Conservation (phyloP, 2,888 invertebrate species). For the Mythimna ferrago region DNA sequence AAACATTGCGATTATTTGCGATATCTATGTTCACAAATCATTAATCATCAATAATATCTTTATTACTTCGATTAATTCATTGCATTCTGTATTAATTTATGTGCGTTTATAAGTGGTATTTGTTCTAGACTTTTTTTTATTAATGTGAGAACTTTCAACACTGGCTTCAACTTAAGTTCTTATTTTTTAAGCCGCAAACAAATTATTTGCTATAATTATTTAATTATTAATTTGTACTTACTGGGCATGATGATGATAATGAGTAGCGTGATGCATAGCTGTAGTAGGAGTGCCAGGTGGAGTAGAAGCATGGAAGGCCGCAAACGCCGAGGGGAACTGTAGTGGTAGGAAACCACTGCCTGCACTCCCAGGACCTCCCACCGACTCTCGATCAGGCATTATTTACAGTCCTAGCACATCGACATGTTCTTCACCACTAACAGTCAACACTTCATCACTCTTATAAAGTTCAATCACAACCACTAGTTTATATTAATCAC, state of each 20-base stretch:
- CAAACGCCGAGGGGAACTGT: constrained; percentile 91
- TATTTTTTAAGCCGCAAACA: neutral
- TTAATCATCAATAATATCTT: constrained; percentile 43
- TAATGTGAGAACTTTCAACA: constrained; percentile 13
- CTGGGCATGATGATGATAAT: constrained; percentile 89
- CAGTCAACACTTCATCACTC: constrained; percentile 67
- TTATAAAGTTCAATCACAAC: constrained; percentile 62
- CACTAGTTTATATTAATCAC: constrained; percentile 52
- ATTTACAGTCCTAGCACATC: constrained; percentile 80
- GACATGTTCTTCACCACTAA: constrained; percentile 70
- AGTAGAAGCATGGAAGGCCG: constrained; percentile 92
- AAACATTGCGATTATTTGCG: constrained; percentile 20
- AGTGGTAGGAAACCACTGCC: constrained; percentile 91
- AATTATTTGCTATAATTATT: neutral
- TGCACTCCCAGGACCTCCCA: constrained; percentile 90
- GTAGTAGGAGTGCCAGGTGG: constrained; percentile 90
- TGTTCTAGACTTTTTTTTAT: constrained; percentile 19
- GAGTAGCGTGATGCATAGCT: constrained; percentile 91
- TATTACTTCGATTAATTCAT: constrained; percentile 29
- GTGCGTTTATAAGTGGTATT: constrained; percentile 4
- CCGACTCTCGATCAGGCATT: constrained; percentile 90
- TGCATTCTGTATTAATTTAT: constrained; percentile 26
- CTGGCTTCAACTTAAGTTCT: neutral
- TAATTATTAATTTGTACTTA: constrained; percentile 73
- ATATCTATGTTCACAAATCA: constrained; percentile 40